Evolutionary conservation across 30 jellyfish, hydroid and myxozoan genomes (phyloP).

Genomic region (Nemopilema nomurai): DNA sequence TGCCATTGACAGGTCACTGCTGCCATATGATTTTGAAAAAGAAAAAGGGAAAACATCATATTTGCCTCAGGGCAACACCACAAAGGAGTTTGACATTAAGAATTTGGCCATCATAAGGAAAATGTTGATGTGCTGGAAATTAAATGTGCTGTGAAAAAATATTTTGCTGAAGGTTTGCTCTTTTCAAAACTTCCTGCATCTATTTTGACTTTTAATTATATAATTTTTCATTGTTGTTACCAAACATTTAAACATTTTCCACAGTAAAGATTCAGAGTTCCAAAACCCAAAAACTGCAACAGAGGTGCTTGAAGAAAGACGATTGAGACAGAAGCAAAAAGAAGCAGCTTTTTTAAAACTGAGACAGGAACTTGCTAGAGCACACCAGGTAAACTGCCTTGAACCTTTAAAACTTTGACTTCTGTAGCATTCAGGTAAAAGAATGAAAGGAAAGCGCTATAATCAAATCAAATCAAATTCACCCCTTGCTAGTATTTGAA

Average conservation of each 20-base stretch:
- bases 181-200: background rate
- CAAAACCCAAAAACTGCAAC: background rate
- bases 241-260: background rate
- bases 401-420: background rate
- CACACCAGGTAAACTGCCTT: constrained; percentile 51
- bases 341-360: constrained; percentile 74
- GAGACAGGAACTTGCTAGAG: constrained; percentile 66
- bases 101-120: no score
- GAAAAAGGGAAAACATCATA: no score
- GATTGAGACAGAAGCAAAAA: constrained; percentile 25
- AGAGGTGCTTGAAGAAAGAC: constrained; percentile 3
- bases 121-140: no score
- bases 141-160: no score
- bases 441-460: no score
- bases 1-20: no score
- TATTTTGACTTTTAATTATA: background rate
- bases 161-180: no score
- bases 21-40: no score
- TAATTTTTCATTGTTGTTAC: background rate
- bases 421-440: constrained; percentile 1
- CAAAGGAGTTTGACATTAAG: no score
- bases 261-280: background rate
- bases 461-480: no score
- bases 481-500: no score
- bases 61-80: no score